A percentile compares a stretch with the other conserved stretches of the same genome.
phyloP scores from a whole-genome alignment of 2,888 invertebrate species.

The Byasa hedistus region DNA sequence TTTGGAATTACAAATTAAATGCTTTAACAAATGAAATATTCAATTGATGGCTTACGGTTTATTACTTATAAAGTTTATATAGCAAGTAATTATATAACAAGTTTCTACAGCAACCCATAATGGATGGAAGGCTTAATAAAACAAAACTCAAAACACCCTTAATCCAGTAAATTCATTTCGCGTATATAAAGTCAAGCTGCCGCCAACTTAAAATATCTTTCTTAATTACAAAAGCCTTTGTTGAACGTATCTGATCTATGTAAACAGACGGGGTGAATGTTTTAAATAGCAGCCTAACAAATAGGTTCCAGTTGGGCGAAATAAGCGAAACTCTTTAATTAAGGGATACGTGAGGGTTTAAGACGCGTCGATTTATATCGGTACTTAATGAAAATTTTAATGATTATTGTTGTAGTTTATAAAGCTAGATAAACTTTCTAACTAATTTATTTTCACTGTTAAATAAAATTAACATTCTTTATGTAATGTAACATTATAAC shows the following conservation, averaged over 20 bases:
- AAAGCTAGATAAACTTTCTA: background rate
- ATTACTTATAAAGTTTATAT: too few relatives aligned
- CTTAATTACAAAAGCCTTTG: constrained; percentile 80
- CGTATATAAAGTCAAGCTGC: constrained; percentile 76
- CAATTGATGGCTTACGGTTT: too few relatives aligned
- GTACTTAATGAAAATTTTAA: constrained; percentile 24
- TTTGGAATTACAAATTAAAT: background rate
- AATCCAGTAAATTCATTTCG: constrained; percentile 76
- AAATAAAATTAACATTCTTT: too few relatives aligned
- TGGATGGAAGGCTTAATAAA: constrained; percentile 40
- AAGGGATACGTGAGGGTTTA: constrained; percentile 62
- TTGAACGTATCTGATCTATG: constrained; percentile 80
- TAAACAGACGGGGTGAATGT: constrained; percentile 77
- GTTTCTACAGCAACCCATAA: constrained; percentile 36
- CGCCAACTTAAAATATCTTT: constrained; percentile 78
- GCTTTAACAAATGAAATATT: too few relatives aligned
- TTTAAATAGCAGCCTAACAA: constrained; percentile 78
- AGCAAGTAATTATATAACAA: too few relatives aligned
- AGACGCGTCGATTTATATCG: constrained; percentile 33
- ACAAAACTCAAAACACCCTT: constrained; percentile 69
- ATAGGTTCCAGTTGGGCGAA: constrained; percentile 73
- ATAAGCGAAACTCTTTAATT: constrained; percentile 73
- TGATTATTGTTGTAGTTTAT: constrained; percentile 1
- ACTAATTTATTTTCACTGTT: background rate
- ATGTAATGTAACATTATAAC: too few relatives aligned